A percentile compares a stretch with the other conserved stretches of the same genome.
These are phyloP conservation scores for Thaumatotibia leucotreta DNA, from an alignment of 1,140 invertebrate species.

Conservation along the genomic window DNA sequence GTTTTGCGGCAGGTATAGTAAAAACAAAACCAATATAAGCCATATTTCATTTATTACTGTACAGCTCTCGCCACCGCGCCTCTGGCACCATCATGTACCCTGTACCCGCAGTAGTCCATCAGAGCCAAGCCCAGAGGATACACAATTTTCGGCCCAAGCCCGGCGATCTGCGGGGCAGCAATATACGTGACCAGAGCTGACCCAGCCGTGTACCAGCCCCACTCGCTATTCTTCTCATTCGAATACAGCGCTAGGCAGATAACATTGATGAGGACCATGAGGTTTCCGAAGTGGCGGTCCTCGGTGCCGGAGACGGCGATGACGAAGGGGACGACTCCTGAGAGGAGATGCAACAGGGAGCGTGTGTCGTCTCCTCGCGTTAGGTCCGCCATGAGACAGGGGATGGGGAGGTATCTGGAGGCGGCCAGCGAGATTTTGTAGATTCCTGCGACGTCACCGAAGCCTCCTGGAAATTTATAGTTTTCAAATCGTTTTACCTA, in stretches of 20 bases:
- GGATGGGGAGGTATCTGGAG: constrained; percentile 48
- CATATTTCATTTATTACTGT: neutral
- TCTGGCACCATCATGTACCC: constrained; percentile 24
- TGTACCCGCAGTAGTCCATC: constrained; percentile 53
- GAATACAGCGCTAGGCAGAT: constrained; percentile 48
- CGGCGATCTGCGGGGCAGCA: constrained; percentile 24
- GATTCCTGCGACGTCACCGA: constrained; percentile 46
- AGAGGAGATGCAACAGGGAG: constrained; percentile 42
- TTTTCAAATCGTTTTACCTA: neutral
- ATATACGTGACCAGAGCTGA: constrained; percentile 52
- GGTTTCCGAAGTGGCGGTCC: constrained; percentile 42
- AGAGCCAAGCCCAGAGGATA: constrained; percentile 50
- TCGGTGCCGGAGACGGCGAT: constrained; percentile 46
- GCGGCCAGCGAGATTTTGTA: constrained; percentile 52
- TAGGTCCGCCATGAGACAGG: constrained; percentile 58
- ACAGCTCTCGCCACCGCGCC: neutral
- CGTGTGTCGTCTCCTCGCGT: constrained; percentile 36
- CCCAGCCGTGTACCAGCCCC: constrained; percentile 58
- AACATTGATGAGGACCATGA: constrained; percentile 51
- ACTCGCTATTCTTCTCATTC: constrained; percentile 33
- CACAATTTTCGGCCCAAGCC: constrained; percentile 31
- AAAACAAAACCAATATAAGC: too few species aligned
- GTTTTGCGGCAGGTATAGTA: too few species aligned
- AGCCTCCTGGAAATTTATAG: constrained; percentile 30
- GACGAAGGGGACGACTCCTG: constrained; percentile 51